These are phyloP conservation scores for Onychomys torridus DNA, from an alignment of 2,797 vertebrate genomes.

Conservation along the genomic window DNA sequence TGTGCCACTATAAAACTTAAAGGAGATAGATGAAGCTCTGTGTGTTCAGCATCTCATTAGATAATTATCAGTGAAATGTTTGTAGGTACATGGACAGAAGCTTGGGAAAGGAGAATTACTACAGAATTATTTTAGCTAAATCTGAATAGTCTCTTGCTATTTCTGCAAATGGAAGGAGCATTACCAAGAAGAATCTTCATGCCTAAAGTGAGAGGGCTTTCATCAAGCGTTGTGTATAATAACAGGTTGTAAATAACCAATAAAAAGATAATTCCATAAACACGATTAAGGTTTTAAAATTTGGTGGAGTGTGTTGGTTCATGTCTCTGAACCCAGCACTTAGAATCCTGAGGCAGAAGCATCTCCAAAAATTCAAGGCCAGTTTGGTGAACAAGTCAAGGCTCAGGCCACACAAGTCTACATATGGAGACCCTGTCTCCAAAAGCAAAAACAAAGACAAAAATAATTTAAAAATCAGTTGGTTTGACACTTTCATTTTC, in stretches of 20 bases:
- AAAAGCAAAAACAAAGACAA: not conserved
- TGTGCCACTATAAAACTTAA: not conserved
- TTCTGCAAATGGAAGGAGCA: not conserved
- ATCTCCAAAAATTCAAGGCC: not conserved
- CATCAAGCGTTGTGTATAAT: not conserved
- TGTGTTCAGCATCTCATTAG: not conserved
- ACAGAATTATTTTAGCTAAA: not conserved
- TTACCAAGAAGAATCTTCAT: not conserved
- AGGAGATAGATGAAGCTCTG: not conserved
- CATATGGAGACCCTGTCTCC: not conserved
- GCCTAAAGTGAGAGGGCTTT: not conserved
- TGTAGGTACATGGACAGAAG: not conserved
- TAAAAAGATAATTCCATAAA: not conserved
- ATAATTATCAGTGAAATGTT: not conserved
- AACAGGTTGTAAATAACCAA: fast-evolving
- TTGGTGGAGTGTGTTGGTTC: not conserved
- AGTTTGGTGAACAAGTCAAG: not conserved
- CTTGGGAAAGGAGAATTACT: not conserved
- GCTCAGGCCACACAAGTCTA: not conserved
- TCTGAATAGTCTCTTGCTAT: not conserved
- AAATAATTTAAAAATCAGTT: not conserved
- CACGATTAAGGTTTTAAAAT: not conserved
- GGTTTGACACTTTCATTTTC: not conserved
- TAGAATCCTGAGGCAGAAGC: not conserved
- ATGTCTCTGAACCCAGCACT: not conserved